Conservation (phyloP, 2,888 invertebrate species). For the Scotopteryx bipunctaria region DNA sequence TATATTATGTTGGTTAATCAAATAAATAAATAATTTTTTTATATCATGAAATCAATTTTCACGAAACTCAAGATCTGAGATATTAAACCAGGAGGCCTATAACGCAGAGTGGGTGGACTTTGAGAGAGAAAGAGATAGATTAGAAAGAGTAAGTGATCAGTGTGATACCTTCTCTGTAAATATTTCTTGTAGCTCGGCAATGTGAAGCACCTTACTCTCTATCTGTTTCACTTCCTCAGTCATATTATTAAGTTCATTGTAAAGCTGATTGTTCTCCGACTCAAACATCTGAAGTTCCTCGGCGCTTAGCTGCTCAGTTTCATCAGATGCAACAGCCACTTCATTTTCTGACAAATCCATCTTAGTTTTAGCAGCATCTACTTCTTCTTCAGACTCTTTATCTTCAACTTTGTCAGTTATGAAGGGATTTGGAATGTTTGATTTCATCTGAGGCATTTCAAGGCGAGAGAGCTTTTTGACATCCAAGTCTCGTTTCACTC, state of each 20-base stretch:
- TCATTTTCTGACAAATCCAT: conserved; percentile 73
- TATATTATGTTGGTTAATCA: no score
- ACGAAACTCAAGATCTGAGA: no score
- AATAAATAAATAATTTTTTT: no score
- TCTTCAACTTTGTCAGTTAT: conserved; percentile 51
- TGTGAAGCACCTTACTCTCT: conserved; percentile 96
- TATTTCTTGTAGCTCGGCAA: conserved; percentile 96
- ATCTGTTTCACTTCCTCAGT: conserved; percentile 96
- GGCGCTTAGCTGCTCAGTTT: conserved; percentile 87
- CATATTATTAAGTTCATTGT: conserved; percentile 93
- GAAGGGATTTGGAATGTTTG: conserved; percentile 64
- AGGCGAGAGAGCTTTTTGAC: conserved; percentile 90
- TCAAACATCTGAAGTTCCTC: conserved; percentile 97
- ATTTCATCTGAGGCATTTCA: conserved; percentile 70
- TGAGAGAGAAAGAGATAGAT: neutral
- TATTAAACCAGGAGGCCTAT: no score
- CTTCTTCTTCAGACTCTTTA: conserved; percentile 45
- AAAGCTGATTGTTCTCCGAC: conserved; percentile 93
- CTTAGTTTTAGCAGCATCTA: conserved; percentile 56
- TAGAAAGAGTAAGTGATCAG: neutral
- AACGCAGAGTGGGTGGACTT: no score
- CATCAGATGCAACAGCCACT: conserved; percentile 78
- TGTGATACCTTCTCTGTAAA: conserved; percentile 94
- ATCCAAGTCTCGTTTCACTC: conserved; percentile 93
- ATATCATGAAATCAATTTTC: no score